These are phyloP conservation scores for Danaus chrysippus DNA, from an alignment of 2,888 invertebrate genomes.

Conservation along the genomic window DNA sequence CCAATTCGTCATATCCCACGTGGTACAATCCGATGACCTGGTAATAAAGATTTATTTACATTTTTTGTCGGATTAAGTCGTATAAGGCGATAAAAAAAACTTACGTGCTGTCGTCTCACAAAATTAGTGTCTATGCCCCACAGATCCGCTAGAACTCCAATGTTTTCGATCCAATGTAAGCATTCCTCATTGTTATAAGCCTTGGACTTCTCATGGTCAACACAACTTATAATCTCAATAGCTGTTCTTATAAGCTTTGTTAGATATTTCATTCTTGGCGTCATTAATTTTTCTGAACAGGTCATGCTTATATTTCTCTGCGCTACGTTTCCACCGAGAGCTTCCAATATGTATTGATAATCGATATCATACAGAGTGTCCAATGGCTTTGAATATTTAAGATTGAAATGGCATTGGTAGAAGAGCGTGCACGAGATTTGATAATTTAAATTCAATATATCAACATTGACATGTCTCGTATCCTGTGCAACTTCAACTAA, in stretches of 20 bases:
- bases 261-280: constrained; percentile 84
- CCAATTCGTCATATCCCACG: constrained; percentile 80
- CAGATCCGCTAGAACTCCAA: constrained; percentile 83
- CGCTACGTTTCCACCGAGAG: constrained; percentile 57
- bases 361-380: constrained; percentile 88
- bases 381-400: constrained; percentile 85
- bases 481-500: constrained; percentile 88
- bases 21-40: constrained; percentile 81
- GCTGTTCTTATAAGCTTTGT: constrained; percentile 85
- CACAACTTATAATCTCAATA: constrained; percentile 84
- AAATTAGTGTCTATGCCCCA: constrained; percentile 88
- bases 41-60: neutral
- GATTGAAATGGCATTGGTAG: constrained; percentile 87
- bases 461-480: constrained; percentile 86
- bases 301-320: constrained; percentile 80
- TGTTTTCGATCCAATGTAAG: constrained; percentile 84
- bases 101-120: constrained; percentile 88
- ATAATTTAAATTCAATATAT: constrained; percentile 88
- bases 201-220: constrained; percentile 73
- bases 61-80: neutral
- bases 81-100: constrained; percentile 32
- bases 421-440: constrained; percentile 88
- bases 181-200: constrained; percentile 63
- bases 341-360: constrained; percentile 79
- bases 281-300: constrained; percentile 84